These are phyloP conservation scores for Onychomys torridus DNA, from an alignment of 2,797 vertebrate genomes.

Conservation along the genomic window DNA sequence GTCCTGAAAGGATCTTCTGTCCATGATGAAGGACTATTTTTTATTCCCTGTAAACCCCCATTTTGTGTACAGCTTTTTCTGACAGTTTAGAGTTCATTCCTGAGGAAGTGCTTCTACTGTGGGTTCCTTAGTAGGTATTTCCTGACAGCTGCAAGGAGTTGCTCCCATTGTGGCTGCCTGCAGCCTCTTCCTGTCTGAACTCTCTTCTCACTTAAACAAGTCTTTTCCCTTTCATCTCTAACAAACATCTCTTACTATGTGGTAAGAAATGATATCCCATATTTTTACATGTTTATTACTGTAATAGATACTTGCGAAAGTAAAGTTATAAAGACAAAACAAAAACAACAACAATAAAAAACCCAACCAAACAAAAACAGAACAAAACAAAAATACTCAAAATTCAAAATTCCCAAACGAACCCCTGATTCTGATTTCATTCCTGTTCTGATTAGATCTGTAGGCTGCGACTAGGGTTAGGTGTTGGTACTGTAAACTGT, in stretches of 20 bases:
- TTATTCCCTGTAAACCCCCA: background rate
- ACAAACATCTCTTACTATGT: background rate
- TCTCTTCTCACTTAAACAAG: background rate
- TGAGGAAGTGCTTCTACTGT: background rate
- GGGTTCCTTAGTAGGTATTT: background rate
- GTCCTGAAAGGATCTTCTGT: background rate
- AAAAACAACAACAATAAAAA: no score
- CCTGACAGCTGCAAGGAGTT: background rate
- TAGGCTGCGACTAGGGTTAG: background rate
- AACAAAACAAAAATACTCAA: background rate
- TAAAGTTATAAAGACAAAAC: background rate
- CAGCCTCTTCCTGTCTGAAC: background rate
- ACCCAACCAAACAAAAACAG: background rate
- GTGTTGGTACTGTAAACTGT: background rate
- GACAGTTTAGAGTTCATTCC: background rate
- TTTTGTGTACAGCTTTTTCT: background rate
- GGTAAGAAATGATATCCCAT: background rate
- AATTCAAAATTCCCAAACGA: background rate
- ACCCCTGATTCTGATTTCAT: background rate
- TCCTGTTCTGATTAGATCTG: background rate
- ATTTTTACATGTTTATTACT: background rate
- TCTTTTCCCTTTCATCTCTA: background rate
- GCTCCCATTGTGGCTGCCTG: background rate
- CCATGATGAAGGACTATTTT: background rate
- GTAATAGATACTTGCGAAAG: background rate